phyloP scores from a whole-genome alignment of 2,113 vertebrate genomes.

The Jacana jacana region DNA sequence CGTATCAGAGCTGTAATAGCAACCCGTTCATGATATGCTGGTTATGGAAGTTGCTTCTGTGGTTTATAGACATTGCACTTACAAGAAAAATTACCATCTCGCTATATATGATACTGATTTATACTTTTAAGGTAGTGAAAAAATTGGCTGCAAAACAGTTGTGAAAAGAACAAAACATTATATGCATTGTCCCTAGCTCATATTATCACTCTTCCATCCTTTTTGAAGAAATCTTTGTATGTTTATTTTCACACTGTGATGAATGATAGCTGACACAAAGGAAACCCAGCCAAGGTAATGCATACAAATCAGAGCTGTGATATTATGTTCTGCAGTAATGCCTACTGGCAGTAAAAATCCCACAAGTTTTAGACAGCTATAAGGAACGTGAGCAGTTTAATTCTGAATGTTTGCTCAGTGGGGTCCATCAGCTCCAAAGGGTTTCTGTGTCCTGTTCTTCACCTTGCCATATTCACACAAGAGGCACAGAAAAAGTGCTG shows the following conservation, averaged over 20 bases:
- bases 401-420: background rate
- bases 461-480: background rate
- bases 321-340: background rate
- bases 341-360: background rate
- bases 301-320: conserved; percentile 7
- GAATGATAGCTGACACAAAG: conserved; percentile 37
- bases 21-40: background rate
- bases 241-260: conserved; percentile 37
- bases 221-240: background rate
- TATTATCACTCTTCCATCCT: background rate
- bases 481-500: background rate
- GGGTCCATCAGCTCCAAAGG: background rate
- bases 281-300: background rate
- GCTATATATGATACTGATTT: background rate
- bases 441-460: background rate
- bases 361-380: background rate
- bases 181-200: background rate
- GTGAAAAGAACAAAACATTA: background rate
- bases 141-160: background rate
- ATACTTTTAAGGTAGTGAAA: background rate
- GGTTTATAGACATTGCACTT: background rate
- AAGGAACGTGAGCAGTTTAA: background rate
- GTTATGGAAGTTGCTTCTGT: background rate
- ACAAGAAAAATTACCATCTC: background rate
- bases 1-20: background rate